Percentiles rank a stretch among this genome's conserved stretches.
Evolutionary conservation across 2,888 invertebrate species (phyloP).

Genomic region (Ariolimax columbianus): DNA sequence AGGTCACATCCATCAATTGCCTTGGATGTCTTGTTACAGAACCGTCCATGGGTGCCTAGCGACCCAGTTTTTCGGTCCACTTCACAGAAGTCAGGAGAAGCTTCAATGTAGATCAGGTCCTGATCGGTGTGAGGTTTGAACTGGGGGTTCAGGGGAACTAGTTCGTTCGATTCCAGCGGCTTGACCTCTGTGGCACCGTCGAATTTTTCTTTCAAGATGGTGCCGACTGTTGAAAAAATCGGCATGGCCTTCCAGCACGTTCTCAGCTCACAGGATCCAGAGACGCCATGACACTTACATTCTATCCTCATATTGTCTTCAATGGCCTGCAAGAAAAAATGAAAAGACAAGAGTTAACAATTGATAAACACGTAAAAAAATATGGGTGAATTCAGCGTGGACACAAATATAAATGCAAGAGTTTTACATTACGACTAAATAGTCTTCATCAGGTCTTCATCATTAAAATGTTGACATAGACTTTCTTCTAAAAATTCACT

Average conservation of each 20-base stretch:
- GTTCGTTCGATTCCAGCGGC: conserved; percentile 69
- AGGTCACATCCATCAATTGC: conserved; percentile 93
- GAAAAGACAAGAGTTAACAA: not conserved
- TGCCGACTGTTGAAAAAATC: conserved; percentile 92
- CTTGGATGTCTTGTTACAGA: conserved; percentile 85
- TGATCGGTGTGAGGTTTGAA: conserved; percentile 91
- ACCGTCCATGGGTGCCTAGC: conserved; percentile 82
- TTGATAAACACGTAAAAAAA: too few relatives aligned
- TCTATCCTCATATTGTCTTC: conserved; percentile 84
- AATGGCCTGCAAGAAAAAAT: conserved; percentile 76
- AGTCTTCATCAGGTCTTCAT: too few relatives aligned
- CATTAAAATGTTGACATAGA: too few relatives aligned
- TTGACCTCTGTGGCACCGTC: conserved; percentile 91
- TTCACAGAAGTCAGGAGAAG: conserved; percentile 96
- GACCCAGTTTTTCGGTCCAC: conserved; percentile 83
- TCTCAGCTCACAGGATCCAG: conserved; percentile 95
- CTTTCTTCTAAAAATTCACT: too few relatives aligned
- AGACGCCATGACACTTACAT: conserved; percentile 97
- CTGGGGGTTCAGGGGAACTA: conserved; percentile 74
- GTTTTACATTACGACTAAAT: too few relatives aligned
- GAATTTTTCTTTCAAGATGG: conserved; percentile 92
- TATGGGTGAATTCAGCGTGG: too few relatives aligned
- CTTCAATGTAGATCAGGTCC: conserved; percentile 94
- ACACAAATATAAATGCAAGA: too few relatives aligned
- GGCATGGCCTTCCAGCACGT: conserved; percentile 97